A percentile compares a stretch with the other conserved stretches of the same genome.
phyloP scores from a whole-genome alignment of 92 coral and sea anemone genomes.

The Zoanthus solanderi region DNA sequence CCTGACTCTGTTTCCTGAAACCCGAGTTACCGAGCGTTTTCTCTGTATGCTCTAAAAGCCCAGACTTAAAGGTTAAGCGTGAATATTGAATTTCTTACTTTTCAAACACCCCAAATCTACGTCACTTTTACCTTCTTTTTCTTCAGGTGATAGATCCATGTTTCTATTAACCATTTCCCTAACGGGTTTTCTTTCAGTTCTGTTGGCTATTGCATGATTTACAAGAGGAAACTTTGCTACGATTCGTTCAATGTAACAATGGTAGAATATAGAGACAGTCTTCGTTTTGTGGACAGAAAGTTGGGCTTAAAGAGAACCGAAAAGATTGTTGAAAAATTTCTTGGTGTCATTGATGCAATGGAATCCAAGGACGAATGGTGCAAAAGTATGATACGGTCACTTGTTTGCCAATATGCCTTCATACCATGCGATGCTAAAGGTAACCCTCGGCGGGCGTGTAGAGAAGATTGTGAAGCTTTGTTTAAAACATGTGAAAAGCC shows the following conservation, averaged over 20 bases:
- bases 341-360: conserved; percentile 46
- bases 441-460: conserved; percentile 20
- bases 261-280: conserved; percentile 55
- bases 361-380: conserved; percentile 45
- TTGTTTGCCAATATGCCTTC: conserved; percentile 55
- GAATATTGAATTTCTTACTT: no score
- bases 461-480: conserved; percentile 50
- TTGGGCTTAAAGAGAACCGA: conserved; percentile 79
- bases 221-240: conserved; percentile 69
- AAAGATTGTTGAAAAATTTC: conserved; percentile 49
- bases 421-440: conserved; percentile 32
- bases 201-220: conserved; percentile 78
- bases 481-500: conserved; percentile 64
- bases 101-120: no score
- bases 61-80: no score
- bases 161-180: no score
- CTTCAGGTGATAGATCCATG: no score
- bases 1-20: no score
- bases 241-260: conserved; percentile 75
- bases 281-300: conserved; percentile 87
- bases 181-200: conserved; percentile 4
- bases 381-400: conserved; percentile 35
- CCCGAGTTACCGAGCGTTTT: no score
- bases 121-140: no score
- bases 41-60: no score